Conservation (phyloP, 2,888 invertebrate genomes). For the Silvanus unidentatus region DNA sequence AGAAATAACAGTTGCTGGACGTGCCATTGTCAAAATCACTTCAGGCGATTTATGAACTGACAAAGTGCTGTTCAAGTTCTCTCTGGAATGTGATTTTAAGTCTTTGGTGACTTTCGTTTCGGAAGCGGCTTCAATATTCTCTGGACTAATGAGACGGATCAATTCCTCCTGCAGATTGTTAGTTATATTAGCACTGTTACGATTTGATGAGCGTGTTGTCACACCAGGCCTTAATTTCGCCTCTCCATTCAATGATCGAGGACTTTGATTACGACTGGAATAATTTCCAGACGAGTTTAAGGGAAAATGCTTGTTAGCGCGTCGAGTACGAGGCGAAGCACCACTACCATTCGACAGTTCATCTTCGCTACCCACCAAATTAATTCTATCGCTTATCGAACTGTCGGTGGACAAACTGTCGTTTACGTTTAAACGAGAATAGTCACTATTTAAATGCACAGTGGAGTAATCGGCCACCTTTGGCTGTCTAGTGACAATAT, state of each 20-base stretch:
- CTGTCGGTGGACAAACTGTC: conserved; percentile 51
- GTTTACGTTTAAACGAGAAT: conserved; percentile 41
- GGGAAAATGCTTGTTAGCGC: conserved; percentile 46
- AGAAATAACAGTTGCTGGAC: conserved; percentile 61
- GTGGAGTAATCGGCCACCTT: conserved; percentile 35
- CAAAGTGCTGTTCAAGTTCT: conserved; percentile 39
- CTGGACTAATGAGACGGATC: conserved; percentile 74
- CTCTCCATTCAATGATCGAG: conserved; percentile 54
- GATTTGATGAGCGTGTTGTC: conserved; percentile 47
- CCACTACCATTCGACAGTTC: conserved; percentile 54
- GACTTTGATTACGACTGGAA: conserved; percentile 57
- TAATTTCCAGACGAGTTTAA: conserved; percentile 43
- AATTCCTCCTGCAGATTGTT: conserved; percentile 76
- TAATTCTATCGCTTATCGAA: conserved; percentile 47
- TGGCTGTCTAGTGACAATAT: conserved; percentile 39
- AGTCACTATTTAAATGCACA: conserved; percentile 28
- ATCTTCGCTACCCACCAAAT: conserved; percentile 49
- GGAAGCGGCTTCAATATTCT: conserved; percentile 49
- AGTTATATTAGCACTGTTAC: conserved; percentile 57
- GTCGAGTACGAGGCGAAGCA: conserved; percentile 49
- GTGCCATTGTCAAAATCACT: conserved; percentile 59
- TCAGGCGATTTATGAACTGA: conserved; percentile 47
- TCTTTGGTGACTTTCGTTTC: conserved; percentile 28
- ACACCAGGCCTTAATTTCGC: conserved; percentile 52
- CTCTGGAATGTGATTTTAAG: conserved; percentile 33